Base-by-base conservation (phyloP, 1,140 invertebrate genomes). In the Sweltsa coloradensis region DNA sequence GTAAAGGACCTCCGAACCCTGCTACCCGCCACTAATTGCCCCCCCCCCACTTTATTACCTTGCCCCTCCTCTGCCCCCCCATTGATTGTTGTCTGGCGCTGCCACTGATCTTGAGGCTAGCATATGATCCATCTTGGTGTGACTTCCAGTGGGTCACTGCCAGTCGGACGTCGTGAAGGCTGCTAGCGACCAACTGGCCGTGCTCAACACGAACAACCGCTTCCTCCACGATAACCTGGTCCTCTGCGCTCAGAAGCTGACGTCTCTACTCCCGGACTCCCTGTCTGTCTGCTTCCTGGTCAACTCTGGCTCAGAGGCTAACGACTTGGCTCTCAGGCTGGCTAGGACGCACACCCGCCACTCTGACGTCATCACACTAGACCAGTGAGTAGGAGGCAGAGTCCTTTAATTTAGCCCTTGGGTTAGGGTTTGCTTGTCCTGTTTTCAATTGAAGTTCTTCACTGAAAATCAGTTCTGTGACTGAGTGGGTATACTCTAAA, bases 251-350 rank as follows among this genome's bases (percentile, higher is more conserved):
- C 72, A 91, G 57, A 80, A 81, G 54, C 67, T 98, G 47, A 79
- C 85, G 3, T 75, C 75, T 37, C 83, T 90, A 16, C 74, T 98
- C 60, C 86, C 86, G 2, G 74, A 81, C 42, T 71, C 75, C 27
- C 64, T 90, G n/a, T 89, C 85, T 13, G 90, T 97, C 5, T 95
- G 93, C 59, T 97, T 89, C 69, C 89, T 98, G 55, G 92, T 97
- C 14, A 99, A 99, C 67, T 99, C 96, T 2, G 96, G 94, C n/a
- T 97, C 93, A 23, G 95, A 99, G 71, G 94, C 96, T 2, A 99
- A 99, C 69, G 96, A 99, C 69, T 70, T 99, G 52, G 96, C 96
- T 0, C 63, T 99, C 5, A 75, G 94, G 37, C 68, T 99, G 34
- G 90, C 94, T 1, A 73, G 84, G 47, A 78, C 89, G 36, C 84